These are phyloP conservation scores for Oostethus manadensis DNA, from an alignment of 2,113 vertebrate species.

Conservation along the genomic window DNA sequence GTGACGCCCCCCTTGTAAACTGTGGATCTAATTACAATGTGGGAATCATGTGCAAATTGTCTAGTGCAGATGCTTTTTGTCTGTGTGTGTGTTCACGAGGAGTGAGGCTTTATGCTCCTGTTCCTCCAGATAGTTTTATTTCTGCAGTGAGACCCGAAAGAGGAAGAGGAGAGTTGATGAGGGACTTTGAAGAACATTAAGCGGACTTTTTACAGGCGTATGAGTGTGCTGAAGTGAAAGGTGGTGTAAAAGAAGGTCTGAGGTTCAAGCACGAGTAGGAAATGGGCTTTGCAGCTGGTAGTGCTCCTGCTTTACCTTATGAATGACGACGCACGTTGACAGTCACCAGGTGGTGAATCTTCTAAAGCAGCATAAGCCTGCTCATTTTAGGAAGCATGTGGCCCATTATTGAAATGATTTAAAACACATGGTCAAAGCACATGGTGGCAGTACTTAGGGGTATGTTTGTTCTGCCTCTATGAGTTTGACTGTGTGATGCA, in stretches of 20 bases:
- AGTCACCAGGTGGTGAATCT: constrained; percentile 11
- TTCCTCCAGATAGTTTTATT: constrained; percentile 46
- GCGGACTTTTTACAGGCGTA: neutral
- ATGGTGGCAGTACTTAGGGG: neutral
- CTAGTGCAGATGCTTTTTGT: constrained; percentile 18
- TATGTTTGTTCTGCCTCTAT: neutral
- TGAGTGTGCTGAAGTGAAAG: constrained; percentile 1
- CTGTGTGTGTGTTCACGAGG: constrained; percentile 8
- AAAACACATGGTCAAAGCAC: neutral
- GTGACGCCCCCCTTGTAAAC: constrained; percentile 20
- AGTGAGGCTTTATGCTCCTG: constrained; percentile 11
- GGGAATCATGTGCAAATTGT: constrained; percentile 38
- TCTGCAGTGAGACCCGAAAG: constrained; percentile 26
- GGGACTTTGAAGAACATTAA: constrained; percentile 8
- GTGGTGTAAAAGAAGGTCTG: constrained; percentile 4
- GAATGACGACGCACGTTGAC: constrained; percentile 27
- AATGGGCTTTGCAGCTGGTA: constrained; percentile 32
- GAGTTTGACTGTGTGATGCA: neutral
- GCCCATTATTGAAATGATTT: neutral
- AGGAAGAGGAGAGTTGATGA: constrained; percentile 14
- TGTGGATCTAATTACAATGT: constrained; percentile 51
- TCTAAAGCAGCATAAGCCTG: constrained; percentile 18
- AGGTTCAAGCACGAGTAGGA: constrained; percentile 25
- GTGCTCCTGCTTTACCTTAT: constrained; percentile 17
- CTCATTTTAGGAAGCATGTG: neutral